Base-by-base conservation (phyloP, 2,113 vertebrate species). In the Carollia perspicillata region DNA sequence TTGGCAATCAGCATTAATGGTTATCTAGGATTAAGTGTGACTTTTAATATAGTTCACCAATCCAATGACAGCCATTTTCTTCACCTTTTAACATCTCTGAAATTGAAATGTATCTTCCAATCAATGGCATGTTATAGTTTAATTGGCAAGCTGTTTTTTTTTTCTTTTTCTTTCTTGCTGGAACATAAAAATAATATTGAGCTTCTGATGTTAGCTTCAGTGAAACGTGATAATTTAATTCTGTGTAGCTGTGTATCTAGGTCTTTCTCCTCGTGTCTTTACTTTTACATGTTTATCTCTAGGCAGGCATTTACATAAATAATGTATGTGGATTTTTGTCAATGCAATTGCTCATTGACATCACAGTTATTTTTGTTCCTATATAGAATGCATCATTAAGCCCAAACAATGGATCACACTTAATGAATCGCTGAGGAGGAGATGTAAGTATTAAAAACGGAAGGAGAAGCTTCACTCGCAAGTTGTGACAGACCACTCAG, bases 321-420 rank as follows among this genome's bases (percentile, higher is more conserved):
- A 72, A 42, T 28, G 8, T 35, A 22, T n/a, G 20, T 28, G 58
- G 37, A 58, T 92, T 63, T 85, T 66, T 22, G 14, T 51, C 20
- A 33, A 5, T 75, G 14, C 35, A 42, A 26, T 37, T 79, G 63
- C 17, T 93, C 49, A 71, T 4, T 89, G 14, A 84, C 12, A 55
- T 33, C 42, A 81, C 18, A 83, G 13, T 68, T 94, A 17, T 35
- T 63, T 65, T 8, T 13, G 40, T 22, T 3, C 13, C n/a, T 37
- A 84, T 84, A 55, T 95, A 97, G 97, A 97, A 97, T 71, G 90
- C 96, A 58, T 95, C 96, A 0, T 93, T 97, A 89, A 95, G 91
- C 58, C 97, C 96, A 89, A 92, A 30, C 37, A 90, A 80, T 77
- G 96, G 94, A 84, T 89, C 97, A 66, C 95, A 95, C 37, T 83